phyloP scores from a whole-genome alignment of 2,113 vertebrate genomes.

The Salvelinus fontinalis region DNA sequence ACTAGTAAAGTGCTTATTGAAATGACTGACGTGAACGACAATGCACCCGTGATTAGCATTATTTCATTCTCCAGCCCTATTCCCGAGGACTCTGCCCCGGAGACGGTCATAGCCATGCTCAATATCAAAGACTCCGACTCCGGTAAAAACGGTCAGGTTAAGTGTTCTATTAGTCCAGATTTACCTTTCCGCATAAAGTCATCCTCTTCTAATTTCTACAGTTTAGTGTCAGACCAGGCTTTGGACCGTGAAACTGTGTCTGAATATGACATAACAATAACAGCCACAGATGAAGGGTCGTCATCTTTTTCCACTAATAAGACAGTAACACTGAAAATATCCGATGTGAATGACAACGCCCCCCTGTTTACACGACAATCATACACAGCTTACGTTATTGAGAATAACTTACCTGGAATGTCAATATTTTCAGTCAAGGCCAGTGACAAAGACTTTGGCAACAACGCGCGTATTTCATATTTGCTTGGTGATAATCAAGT shows the following conservation, averaged over 20 bases:
- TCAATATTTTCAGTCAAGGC: conserved; percentile 69
- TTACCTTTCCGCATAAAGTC: conserved; percentile 71
- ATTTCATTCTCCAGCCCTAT: conserved; percentile 70
- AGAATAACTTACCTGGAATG: conserved; percentile 71
- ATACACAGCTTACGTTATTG: conserved; percentile 54
- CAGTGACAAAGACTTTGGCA: conserved; percentile 65
- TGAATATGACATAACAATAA: conserved; percentile 82
- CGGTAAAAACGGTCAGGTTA: conserved; percentile 69
- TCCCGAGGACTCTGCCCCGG: conserved; percentile 62
- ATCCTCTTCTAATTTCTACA: conserved; percentile 70
- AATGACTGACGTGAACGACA: conserved; percentile 74
- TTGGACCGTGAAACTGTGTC: conserved; percentile 81
- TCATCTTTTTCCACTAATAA: conserved; percentile 66
- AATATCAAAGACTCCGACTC: conserved; percentile 77
- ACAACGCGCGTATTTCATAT: conserved; percentile 73
- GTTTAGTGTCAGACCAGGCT: conserved; percentile 65
- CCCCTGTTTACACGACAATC: conserved; percentile 61
- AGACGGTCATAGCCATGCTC: conserved; percentile 70
- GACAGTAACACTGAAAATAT: conserved; percentile 66
- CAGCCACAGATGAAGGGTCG: conserved; percentile 68
- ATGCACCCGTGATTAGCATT: conserved; percentile 70
- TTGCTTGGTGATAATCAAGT: conserved; percentile 65
- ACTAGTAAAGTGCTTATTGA: conserved; percentile 79
- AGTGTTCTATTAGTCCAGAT: conserved; percentile 57
- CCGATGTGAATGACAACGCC: conserved; percentile 75